A percentile compares a stretch with the other conserved stretches of the same genome.
Conservation (phyloP, 2,113 vertebrate species). For the Siphamia tubifer region DNA sequence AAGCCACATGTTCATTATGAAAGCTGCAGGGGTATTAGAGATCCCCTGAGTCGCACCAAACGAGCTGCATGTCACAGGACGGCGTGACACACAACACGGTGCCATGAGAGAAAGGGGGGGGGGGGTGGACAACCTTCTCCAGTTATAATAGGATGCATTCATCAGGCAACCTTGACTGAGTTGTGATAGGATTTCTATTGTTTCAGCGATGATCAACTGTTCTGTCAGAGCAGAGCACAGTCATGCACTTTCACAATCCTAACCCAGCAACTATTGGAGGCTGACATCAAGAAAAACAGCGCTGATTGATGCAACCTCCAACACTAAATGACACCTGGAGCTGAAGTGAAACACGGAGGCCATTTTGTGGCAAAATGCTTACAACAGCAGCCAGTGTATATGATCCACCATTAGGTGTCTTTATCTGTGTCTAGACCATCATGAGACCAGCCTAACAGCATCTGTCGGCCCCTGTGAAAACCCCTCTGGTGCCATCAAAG, state of each 20-base stretch:
- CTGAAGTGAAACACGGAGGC: constrained; percentile 41
- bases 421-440: constrained; percentile 69
- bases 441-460: constrained; percentile 65
- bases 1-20: constrained; percentile 81
- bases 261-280: not conserved
- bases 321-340: constrained; percentile 15
- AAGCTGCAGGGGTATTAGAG: constrained; percentile 79
- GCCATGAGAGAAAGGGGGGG: constrained; percentile 18
- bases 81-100: constrained; percentile 68
- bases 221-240: constrained; percentile 9
- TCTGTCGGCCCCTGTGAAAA: constrained; percentile 63
- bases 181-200: constrained; percentile 47
- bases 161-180: constrained; percentile 67
- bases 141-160: constrained; percentile 64
- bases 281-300: constrained; percentile 8
- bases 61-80: constrained; percentile 73
- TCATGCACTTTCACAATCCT: not conserved
- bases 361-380: constrained; percentile 63
- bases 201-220: constrained; percentile 34
- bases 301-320: constrained; percentile 19
- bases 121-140: constrained; percentile 36
- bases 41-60: constrained; percentile 75
- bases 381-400: constrained; percentile 46
- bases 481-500: constrained; percentile 62
- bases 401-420: constrained; percentile 61